Conservation (phyloP, 2,113 vertebrate species). For the Trachemys scripta region DNA sequence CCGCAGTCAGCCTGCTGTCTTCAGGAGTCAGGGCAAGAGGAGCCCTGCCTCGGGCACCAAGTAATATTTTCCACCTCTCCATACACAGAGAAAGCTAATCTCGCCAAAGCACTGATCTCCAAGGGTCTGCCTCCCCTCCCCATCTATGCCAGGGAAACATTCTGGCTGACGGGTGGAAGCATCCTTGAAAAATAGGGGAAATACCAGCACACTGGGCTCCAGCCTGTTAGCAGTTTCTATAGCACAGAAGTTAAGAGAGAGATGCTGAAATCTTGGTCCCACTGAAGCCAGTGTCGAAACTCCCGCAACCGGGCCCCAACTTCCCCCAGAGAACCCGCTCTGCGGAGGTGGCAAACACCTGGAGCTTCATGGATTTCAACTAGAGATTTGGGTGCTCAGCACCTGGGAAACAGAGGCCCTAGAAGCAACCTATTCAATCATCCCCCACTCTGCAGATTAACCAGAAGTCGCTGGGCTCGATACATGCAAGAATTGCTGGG, state of each 20-base stretch:
- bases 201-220: not conserved
- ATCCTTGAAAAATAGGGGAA: not conserved
- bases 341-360: not conserved
- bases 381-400: fast-evolving
- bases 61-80: not conserved
- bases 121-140: not conserved
- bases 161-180: not conserved
- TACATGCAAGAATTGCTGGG: not conserved
- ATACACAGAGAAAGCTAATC: not conserved
- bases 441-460: not conserved
- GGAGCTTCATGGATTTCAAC: not conserved
- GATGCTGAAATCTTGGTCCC: not conserved
- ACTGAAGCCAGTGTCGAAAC: not conserved
- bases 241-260: not conserved
- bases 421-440: not conserved
- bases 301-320: not conserved
- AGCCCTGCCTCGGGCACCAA: not conserved
- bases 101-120: not conserved
- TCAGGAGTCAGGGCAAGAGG: not conserved
- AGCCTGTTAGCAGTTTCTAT: not conserved
- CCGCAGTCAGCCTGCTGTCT: not conserved
- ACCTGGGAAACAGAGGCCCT: fast-evolving
- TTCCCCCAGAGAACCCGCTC: fast-evolving
- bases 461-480: not conserved
- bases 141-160: not conserved